Evolutionary conservation across 2,888 invertebrate genomes (phyloP), one percentile per base, ranked within the genome.

Genomic region (Myopa tessellatipennis): DNA sequence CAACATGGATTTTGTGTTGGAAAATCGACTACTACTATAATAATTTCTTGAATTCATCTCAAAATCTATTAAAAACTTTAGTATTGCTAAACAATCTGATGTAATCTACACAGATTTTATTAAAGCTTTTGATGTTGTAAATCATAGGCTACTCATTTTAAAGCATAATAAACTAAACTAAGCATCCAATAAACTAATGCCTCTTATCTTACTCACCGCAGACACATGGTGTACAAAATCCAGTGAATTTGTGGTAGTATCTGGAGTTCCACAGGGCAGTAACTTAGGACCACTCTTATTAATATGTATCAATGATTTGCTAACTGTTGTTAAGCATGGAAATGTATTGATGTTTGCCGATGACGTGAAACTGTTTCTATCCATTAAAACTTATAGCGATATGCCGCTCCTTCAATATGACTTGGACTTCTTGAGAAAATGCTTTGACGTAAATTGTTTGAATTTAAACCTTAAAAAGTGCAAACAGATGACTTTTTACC

Each of bases 291-390:
- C 61, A 4, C 10, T 61, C 3, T 10, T 61, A 26, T 26, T 61
- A 4, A 26, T 61, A 7, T 61, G 4, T 10, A 8, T 26, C 1
- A 61, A 61, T 61, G 61, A 61, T n/a, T 10, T 61, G 0, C n/a
- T 34, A 26, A 10, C n/a, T n/a, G 4, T 4, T 10, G n/a, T 61
- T 60, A 18, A 18, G 3, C 8, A 61, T 10, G n/a, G 61, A n/a
- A 26, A 61, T 61, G n/a, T n/a, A 61, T 26, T 18, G 8, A 61
- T 61, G 61, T 18, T 61, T 61, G 61, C 61, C 26, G 61, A 61
- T 26, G 2, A 61, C 26, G 61, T 61, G 14, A 61, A 26, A 26
- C 26, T 61, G 0, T 26, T 61, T 26, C 4, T 6, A 61, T 18
- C 61, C 61, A 7, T n/a, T 26, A n/a, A 12, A 61, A 61, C 10